A percentile compares a stretch with the other conserved stretches of the same genome.
These are phyloP conservation scores for Myotis daubentonii DNA, from an alignment of 2,797 vertebrate genomes.

Conservation along the genomic window DNA sequence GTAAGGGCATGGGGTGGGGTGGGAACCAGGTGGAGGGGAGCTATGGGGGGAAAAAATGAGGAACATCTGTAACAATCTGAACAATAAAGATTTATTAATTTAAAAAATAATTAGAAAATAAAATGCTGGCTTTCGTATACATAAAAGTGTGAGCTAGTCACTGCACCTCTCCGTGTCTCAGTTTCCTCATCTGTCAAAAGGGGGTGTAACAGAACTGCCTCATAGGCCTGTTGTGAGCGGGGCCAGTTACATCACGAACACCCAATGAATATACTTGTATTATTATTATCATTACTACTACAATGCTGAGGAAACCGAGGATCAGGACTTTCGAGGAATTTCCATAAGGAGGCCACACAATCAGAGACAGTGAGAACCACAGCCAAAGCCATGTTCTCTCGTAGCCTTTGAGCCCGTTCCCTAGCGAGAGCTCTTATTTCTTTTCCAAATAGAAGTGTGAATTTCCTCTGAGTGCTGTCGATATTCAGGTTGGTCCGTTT, in stretches of 20 bases:
- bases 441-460: background rate
- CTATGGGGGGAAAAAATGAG: no score
- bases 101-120: no score
- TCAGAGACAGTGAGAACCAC: background rate
- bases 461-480: slow-evolving; percentile 46
- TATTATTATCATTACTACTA: background rate
- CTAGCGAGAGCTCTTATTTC: background rate
- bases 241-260: background rate
- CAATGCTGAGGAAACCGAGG: background rate
- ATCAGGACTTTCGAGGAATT: background rate
- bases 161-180: background rate
- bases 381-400: background rate
- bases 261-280: background rate
- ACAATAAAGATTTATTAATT: no score
- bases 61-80: no score
- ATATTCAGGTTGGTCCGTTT: slow-evolving; percentile 35
- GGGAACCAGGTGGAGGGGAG: no score
- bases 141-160: background rate
- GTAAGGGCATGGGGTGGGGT: no score
- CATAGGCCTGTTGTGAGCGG: background rate
- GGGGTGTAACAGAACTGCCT: no score
- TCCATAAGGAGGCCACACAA: background rate
- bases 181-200: background rate
- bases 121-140: background rate
- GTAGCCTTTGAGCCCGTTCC: background rate